Base-by-base conservation (phyloP, 2,888 invertebrate species). In the Lasioglossum villosulum region DNA sequence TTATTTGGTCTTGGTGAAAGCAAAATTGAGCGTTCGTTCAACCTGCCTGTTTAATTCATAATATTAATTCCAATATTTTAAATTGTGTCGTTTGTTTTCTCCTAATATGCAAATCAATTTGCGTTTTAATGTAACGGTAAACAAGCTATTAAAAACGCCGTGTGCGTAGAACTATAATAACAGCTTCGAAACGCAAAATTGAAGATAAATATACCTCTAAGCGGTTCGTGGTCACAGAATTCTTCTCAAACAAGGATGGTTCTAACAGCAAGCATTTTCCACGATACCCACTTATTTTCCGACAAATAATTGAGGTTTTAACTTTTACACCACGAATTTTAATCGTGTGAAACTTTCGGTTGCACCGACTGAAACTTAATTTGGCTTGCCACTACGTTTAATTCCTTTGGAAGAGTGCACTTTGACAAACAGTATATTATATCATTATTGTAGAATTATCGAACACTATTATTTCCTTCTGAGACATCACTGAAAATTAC, bases 141-240 rank as follows among this genome's bases (percentile, higher is more conserved):
- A 68, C 34, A 68, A 68, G 23, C 23, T 23, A 23, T 34, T 10
- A 68, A 23, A 23, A 68, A 3, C 19, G 23, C 66, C 30, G 66
- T 19, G 4, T 37, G 66, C 23, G 12, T 37, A 68, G 23, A 34
- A 66, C 19, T 30, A 66, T 34, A 66, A 66, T 34, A 66, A 66
- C 66, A 68, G 8, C 34, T 68, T 37, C 23, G 10, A 68, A 68
- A 37, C 66, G 66, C 37, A 23, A 68, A 68, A 68, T 68, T 68
- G 34, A 37, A 68, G 34, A 37, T 37, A 68, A 68, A 37, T 68
- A 68, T 68, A 68, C 34, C 34, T 34, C 34, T 34, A 68, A 68
- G 34, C 34, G 23, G 23, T 68, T 34, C 30, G 23, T 23, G 37
- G 37, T 37, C 34, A 23, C 30, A 37, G 23, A 37, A 68, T 10